Percentiles rank a stretch among this genome's conserved stretches.
Conservation (phyloP, 2,797 vertebrate species). For the Enteromius afrohamiltoni region DNA sequence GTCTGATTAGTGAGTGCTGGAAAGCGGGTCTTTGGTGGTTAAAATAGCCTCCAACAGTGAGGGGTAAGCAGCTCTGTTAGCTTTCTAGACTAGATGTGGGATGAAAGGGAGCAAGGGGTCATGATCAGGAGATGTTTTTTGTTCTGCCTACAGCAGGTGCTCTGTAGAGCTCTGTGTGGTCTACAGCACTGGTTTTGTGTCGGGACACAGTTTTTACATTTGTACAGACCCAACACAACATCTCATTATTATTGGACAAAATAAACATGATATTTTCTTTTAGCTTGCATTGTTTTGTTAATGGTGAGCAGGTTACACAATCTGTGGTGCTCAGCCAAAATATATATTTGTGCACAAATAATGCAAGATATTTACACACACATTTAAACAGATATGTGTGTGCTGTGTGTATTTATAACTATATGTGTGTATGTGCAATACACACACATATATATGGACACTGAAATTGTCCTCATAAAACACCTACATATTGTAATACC, state of each 20-base stretch:
- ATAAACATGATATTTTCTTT: neutral
- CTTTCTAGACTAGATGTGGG: constrained; percentile 22
- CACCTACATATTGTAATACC: too few species aligned
- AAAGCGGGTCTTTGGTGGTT: neutral
- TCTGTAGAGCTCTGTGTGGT: neutral
- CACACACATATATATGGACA: too few species aligned
- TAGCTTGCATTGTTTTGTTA: neutral
- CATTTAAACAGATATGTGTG: neutral
- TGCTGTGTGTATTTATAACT: too few species aligned
- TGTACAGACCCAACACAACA: neutral
- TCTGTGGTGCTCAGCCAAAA: neutral
- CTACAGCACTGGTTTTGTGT: neutral
- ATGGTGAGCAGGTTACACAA: neutral
- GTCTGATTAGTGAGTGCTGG: constrained; percentile 4
- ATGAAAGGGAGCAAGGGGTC: constrained; percentile 14
- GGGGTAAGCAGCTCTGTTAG: constrained; percentile 7
- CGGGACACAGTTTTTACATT: neutral
- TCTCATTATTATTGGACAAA: neutral
- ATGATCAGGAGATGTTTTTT: constrained; percentile 35
- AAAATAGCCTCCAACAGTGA: neutral
- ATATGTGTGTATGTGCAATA: too few species aligned
- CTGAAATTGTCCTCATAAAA: too few species aligned
- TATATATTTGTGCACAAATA: neutral
- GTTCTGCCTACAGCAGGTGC: constrained; percentile 23
- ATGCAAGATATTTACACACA: neutral